Conservation (phyloP, 92 coral and sea anemone genomes). For the Nematostella vectensis region DNA sequence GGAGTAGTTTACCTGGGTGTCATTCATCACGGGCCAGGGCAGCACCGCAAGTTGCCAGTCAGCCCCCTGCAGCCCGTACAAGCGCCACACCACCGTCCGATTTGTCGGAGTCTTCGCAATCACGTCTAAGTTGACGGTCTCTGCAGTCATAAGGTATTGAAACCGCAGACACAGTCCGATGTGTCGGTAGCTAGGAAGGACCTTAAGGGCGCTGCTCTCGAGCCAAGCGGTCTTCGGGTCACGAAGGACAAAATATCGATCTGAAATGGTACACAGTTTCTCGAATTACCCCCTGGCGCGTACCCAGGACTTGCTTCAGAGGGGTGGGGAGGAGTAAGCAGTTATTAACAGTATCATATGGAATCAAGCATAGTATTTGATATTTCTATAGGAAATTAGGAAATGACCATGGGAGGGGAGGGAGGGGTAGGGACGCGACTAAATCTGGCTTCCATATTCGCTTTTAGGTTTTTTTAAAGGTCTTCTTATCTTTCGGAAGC, state of each 20-base stretch:
- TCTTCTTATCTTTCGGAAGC: too few species aligned
- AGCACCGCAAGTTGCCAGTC: not conserved
- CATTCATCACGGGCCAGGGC: not conserved
- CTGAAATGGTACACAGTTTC: too few species aligned
- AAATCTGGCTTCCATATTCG: too few species aligned
- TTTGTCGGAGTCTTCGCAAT: not conserved
- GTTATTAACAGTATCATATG: too few species aligned
- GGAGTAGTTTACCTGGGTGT: slow-evolving; percentile 4
- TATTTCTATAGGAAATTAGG: too few species aligned
- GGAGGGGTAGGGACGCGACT: too few species aligned
- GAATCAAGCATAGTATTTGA: too few species aligned
- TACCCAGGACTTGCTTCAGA: too few species aligned
- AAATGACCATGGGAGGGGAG: too few species aligned
- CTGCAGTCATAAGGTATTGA: not conserved
- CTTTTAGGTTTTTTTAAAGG: too few species aligned
- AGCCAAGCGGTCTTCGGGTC: slow-evolving; percentile 3
- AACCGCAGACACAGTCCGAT: slow-evolving; percentile 5
- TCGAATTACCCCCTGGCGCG: too few species aligned
- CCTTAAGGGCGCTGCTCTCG: not conserved
- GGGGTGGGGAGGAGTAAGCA: too few species aligned
- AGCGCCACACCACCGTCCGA: not conserved
- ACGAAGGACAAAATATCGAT: not conserved
- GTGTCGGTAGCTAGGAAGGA: not conserved
- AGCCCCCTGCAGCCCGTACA: not conserved
- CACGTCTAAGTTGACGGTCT: not conserved